phyloP scores from a whole-genome alignment of 1,140 invertebrate genomes.

The Pteromalus puparum region DNA sequence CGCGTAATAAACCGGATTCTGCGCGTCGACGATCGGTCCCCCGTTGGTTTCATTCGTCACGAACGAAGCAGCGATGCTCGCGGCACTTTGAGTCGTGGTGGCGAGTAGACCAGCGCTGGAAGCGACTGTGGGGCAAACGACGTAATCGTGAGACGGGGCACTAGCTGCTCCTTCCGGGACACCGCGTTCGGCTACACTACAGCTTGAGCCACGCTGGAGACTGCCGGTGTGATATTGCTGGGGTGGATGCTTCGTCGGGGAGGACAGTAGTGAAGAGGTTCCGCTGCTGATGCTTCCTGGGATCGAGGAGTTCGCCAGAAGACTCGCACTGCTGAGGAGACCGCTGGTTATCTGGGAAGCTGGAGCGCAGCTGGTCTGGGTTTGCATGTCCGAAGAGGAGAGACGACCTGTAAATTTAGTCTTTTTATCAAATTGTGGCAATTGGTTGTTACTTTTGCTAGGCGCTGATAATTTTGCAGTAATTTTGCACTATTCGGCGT shows the following conservation, averaged over 20 bases:
- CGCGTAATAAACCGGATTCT: slow-evolving; percentile 74
- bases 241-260: slow-evolving; percentile 63
- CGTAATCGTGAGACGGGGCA: slow-evolving; percentile 75
- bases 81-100: slow-evolving; percentile 1
- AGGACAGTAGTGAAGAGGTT: slow-evolving; percentile 70
- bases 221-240: slow-evolving; percentile 53
- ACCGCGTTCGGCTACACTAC: slow-evolving; percentile 77
- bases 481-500: background rate
- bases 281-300: slow-evolving; percentile 9
- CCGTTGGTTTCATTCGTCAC: background rate
- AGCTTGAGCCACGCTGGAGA: slow-evolving; percentile 50
- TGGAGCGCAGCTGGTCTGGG: slow-evolving; percentile 62
- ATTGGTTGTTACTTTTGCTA: too few species aligned
- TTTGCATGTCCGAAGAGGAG: slow-evolving; percentile 60
- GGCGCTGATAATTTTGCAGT: too few species aligned
- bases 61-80: background rate
- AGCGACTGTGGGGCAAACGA: slow-evolving; percentile 51
- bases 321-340: slow-evolving; percentile 16
- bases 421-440: too few species aligned
- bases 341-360: slow-evolving; percentile 53
- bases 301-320: slow-evolving; percentile 17
- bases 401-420: slow-evolving; percentile 38
- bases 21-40: slow-evolving; percentile 59
- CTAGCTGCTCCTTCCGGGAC: slow-evolving; percentile 80
- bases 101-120: slow-evolving; percentile 33